Conservation (phyloP, 1,140 invertebrate genomes). For the Reticulitermes speratus region DNA sequence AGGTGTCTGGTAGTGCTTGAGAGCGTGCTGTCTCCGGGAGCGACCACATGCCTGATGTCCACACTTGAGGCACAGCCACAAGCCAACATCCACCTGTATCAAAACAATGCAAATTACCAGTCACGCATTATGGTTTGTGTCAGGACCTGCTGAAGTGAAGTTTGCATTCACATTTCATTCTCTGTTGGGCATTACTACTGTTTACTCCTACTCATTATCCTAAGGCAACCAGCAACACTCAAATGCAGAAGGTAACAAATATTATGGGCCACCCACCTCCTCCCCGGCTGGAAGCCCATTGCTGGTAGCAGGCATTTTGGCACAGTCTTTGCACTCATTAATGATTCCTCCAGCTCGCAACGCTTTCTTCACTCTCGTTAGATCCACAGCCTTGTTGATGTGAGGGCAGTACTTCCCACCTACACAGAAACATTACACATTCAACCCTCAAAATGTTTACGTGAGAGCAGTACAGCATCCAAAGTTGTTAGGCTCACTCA, state of each 20-base stretch:
- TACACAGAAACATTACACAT: not conserved
- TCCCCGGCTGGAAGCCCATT: constrained; percentile 41
- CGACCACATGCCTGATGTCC: constrained; percentile 75
- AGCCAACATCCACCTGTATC: not conserved
- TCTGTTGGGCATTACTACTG: no score
- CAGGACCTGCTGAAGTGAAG: constrained; percentile 23
- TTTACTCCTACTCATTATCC: no score
- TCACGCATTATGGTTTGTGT: not conserved
- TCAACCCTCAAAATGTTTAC: no score
- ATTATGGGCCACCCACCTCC: not conserved
- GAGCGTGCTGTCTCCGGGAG: constrained; percentile 67
- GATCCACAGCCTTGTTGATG: constrained; percentile 66
- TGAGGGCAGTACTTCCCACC: constrained; percentile 58
- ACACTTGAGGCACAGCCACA: constrained; percentile 65
- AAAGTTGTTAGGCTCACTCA: no score
- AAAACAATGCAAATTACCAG: not conserved
- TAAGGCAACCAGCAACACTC: no score
- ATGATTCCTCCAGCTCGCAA: constrained; percentile 55
- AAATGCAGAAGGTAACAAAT: no score
- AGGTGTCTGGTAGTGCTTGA: constrained; percentile 72
- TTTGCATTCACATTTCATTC: constrained; percentile 38
- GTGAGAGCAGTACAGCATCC: no score
- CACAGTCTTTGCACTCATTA: constrained; percentile 63
- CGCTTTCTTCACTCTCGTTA: constrained; percentile 60
- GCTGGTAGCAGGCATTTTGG: constrained; percentile 41